phyloP scores from a whole-genome alignment of 2,797 vertebrate species.

The Valencia hispanica region DNA sequence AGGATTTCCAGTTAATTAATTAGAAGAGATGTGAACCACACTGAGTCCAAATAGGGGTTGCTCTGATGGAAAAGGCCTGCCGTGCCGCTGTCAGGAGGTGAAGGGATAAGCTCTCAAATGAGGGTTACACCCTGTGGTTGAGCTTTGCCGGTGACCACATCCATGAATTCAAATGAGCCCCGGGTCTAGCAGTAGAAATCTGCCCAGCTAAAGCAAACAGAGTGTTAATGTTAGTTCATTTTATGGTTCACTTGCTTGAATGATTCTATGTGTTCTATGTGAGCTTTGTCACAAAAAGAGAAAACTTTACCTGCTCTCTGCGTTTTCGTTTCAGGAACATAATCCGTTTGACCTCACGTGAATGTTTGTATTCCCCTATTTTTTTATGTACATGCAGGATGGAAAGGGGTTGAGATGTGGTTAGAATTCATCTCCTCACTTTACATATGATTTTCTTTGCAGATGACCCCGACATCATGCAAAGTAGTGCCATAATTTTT shows the following conservation, averaged over 20 bases:
- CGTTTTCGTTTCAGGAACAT: constrained; percentile 4
- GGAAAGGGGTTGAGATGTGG: constrained; percentile 61
- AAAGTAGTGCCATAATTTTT: constrained; percentile 65
- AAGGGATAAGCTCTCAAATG: constrained; percentile 35
- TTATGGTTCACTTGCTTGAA: not conserved
- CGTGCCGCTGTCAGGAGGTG: constrained; percentile 21
- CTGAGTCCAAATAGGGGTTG: not conserved
- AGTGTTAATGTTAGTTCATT: not conserved
- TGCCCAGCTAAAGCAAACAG: not conserved
- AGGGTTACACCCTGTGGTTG: constrained; percentile 63
- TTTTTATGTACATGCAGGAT: constrained; percentile 54
- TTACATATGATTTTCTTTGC: constrained; percentile 83
- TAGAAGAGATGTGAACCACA: constrained; percentile 5
- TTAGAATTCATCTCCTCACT: constrained; percentile 71
- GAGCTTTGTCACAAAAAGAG: not conserved
- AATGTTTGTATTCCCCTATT: constrained; percentile 28
- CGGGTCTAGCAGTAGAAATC: constrained; percentile 21
- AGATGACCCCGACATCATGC: constrained; percentile 73
- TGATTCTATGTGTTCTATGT: not conserved
- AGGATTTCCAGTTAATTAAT: not conserved
- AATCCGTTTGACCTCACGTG: constrained; percentile 26
- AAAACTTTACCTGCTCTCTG: not conserved
- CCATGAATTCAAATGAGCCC: constrained; percentile 75
- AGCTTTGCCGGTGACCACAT: constrained; percentile 65
- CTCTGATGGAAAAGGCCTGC: constrained; percentile 8